Evolutionary conservation across 2,888 invertebrate species (phyloP).

Genomic region (Rosalia funebris): DNA sequence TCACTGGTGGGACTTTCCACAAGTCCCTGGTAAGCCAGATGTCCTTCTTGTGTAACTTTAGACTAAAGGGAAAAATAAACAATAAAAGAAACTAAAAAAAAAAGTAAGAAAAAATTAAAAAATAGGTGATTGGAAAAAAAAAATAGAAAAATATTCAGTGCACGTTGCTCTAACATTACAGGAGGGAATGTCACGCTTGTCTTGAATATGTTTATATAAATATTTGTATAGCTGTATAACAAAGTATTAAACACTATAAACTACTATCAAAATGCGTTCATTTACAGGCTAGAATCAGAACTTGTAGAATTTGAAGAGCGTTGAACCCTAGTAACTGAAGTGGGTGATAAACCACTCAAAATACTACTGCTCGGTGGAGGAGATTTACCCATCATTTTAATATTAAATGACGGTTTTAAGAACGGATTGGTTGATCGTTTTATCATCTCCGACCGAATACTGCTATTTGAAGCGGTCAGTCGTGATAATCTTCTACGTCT

Average conservation of each 20-base stretch:
- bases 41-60: slow-evolving; percentile 87
- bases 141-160: slow-evolving; percentile 25
- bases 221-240: slow-evolving; percentile 44
- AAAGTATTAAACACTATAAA: slow-evolving; percentile 38
- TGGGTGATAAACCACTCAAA: slow-evolving; percentile 68
- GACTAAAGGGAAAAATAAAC: slow-evolving; percentile 69
- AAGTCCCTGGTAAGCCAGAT: slow-evolving; percentile 91
- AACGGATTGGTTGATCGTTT: slow-evolving; percentile 56
- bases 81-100: slow-evolving; percentile 57
- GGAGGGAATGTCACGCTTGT: slow-evolving; percentile 41
- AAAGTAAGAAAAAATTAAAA: slow-evolving; percentile 53
- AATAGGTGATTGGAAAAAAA: slow-evolving; percentile 23
- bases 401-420: slow-evolving; percentile 61
- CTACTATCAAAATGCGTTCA: slow-evolving; percentile 25
- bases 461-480: slow-evolving; percentile 60
- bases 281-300: slow-evolving; percentile 61
- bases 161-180: slow-evolving; percentile 27
- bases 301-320: slow-evolving; percentile 53
- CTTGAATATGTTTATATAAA: slow-evolving; percentile 43
- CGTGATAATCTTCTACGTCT: slow-evolving; percentile 59
- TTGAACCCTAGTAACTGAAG: slow-evolving; percentile 62
- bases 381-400: slow-evolving; percentile 63
- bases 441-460: slow-evolving; percentile 61
- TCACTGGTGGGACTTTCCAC: slow-evolving; percentile 73
- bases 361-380: slow-evolving; percentile 69